Conservation (phyloP, 2,888 invertebrate species). For the Congeria kusceri region DNA sequence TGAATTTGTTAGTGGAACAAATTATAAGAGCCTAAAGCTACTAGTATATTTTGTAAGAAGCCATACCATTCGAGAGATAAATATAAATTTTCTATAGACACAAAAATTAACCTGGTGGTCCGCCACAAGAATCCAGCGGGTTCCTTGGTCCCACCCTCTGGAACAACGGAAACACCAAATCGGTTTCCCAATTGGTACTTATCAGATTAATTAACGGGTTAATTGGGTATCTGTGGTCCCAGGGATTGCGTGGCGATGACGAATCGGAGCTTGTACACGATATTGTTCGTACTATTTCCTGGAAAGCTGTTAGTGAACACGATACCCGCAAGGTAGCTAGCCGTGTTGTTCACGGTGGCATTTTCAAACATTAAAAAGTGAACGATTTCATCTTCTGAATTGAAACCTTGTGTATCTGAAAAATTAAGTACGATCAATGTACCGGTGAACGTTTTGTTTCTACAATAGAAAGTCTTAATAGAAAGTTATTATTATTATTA, state of each 20-base stretch:
- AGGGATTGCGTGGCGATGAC: conserved; percentile 65
- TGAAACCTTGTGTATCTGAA: conserved; percentile 76
- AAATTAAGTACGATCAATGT: too few relatives aligned
- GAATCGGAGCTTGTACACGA: conserved; percentile 72
- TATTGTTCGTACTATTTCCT: conserved; percentile 42
- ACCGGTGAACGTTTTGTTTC: too few relatives aligned
- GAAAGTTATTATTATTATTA: too few relatives aligned
- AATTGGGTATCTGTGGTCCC: conserved; percentile 26
- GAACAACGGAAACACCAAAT: conserved; percentile 89
- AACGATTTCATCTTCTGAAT: conserved; percentile 84
- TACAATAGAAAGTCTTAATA: too few relatives aligned
- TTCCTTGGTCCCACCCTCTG: conserved; percentile 90
- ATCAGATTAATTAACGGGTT: conserved; percentile 62
- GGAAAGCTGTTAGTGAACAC: conserved; percentile 63
- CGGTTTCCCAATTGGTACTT: conserved; percentile 89
- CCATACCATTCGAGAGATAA: too few relatives aligned
- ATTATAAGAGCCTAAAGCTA: too few relatives aligned
- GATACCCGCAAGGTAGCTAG: conserved; percentile 74
- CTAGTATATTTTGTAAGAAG: too few relatives aligned
- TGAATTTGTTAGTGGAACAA: too few relatives aligned
- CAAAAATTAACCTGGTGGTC: conserved; percentile 89
- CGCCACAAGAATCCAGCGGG: conserved; percentile 86
- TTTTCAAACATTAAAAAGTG: conserved; percentile 78
- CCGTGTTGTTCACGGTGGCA: conserved; percentile 64
- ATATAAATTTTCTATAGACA: too few relatives aligned